These are phyloP conservation scores for Hydraecia micacea DNA, from an alignment of 2,888 invertebrate genomes.

Conservation along the genomic window DNA sequence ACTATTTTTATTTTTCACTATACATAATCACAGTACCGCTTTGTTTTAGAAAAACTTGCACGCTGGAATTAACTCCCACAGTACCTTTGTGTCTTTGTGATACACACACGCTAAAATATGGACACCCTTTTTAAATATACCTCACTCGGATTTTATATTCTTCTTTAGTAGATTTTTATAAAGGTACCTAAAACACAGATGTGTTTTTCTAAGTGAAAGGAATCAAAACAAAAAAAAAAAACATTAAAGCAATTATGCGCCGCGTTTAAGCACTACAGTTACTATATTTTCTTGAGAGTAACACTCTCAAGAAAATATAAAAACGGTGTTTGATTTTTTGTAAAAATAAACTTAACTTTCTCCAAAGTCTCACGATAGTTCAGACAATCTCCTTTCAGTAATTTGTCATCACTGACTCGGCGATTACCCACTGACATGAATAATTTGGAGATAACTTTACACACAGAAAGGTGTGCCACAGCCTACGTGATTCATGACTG, in stretches of 20 bases:
- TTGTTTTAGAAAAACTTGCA: conserved; percentile 49
- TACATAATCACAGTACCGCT: conserved; percentile 31
- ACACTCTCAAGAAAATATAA: not conserved
- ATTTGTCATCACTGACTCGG: conserved; percentile 47
- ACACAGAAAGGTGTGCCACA: conserved; percentile 14
- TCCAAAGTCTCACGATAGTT: conserved; percentile 6
- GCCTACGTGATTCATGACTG: conserved; percentile 18
- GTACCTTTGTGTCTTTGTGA: conserved; percentile 59
- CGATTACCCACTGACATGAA: conserved; percentile 51
- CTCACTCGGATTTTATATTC: conserved; percentile 26
- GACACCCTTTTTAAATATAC: conserved; percentile 50
- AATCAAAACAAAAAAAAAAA: not conserved
- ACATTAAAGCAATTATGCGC: not conserved
- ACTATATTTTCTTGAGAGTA: too few species aligned
- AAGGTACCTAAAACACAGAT: not conserved
- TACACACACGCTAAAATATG: conserved; percentile 44
- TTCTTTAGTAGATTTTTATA: conserved; percentile 21
- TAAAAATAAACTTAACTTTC: not conserved
- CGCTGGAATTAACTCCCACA: conserved; percentile 41
- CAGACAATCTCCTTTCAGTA: conserved; percentile 5
- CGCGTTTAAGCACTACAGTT: not conserved
- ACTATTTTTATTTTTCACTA: conserved; percentile 43
- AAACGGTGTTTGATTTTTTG: not conserved
- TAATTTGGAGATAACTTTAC: conserved; percentile 46
- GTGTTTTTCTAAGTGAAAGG: not conserved